Evolutionary conservation across 1,140 invertebrate species (phyloP), one percentile per base, ranked within the genome.

Genomic region (Papilio helenus): DNA sequence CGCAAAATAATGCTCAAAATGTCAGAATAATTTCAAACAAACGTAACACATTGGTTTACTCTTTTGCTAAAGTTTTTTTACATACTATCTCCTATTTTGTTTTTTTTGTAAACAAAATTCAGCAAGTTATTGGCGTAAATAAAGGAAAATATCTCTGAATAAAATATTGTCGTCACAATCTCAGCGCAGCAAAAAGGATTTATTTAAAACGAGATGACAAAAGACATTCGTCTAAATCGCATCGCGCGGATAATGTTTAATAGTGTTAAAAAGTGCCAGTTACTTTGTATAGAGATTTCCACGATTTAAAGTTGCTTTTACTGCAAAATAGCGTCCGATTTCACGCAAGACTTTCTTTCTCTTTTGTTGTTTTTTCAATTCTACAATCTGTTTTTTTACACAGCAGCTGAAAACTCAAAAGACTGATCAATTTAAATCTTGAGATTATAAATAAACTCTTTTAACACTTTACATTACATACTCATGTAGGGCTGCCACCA

Each of bases 121-220:
- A 29, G 61, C 61, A 26, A 68, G 61, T 68, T 29, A 68, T 68
- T 26, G 26, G 16, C 10, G 34, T 29, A 68, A 68, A 68, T 34
- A 68, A 68, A 68, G 14, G 2, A 58, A 61, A 65, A 65, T 65
- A 29, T 65, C 12, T 29, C 0, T 34, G 12, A 16, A 68, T 14
- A 34, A 68, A 68, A 68, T 29, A 68, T 68, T 68, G 14, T 68
- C 26, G 14, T 68, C 23, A 29, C 61, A 68, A 68, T 26, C 61
- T 14, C 58, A 68, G 61, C 61, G 61, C 26, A 16, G 61, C 61
- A 34, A 68, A 29, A 68, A 68, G 61, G 61, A 68, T 68, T 34
- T 34, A 68, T 68, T 68, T 68, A 68, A 65, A 68, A 68, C 61
- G 61, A 3, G 61, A 68, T 68, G 61, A 68, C 61, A 68, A 68